Conservation (phyloP, 2,113 vertebrate species). For the Nestor notabilis region DNA sequence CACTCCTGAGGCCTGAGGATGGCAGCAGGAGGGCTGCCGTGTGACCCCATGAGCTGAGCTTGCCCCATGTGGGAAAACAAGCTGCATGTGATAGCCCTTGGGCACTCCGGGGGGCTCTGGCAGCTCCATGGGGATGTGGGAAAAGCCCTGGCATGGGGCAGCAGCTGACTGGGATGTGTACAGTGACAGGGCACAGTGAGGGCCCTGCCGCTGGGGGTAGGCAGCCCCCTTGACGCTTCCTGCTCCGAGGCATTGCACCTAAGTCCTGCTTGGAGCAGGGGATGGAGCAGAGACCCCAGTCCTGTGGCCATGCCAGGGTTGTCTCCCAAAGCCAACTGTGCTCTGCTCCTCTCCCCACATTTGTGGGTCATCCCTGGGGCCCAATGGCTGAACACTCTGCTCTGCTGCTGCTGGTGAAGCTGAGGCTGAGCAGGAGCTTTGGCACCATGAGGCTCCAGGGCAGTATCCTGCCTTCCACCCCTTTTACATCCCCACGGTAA, state of each 20-base stretch:
- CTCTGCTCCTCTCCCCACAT: neutral
- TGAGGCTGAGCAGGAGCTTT: neutral
- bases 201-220: rapidly evolving
- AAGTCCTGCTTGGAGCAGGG: neutral
- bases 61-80: neutral
- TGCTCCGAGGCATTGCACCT: neutral
- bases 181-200: neutral
- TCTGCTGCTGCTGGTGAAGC: neutral
- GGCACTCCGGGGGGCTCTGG: neutral
- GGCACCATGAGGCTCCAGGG: neutral
- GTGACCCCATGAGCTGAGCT: neutral
- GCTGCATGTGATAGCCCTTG: rapidly evolving
- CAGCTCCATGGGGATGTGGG: rapidly evolving
- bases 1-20: neutral
- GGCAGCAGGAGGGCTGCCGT: neutral
- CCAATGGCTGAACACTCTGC: rapidly evolving
- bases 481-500: neutral
- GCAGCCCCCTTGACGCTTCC: rapidly evolving
- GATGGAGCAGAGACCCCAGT: neutral
- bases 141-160: neutral
- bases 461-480: neutral
- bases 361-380: neutral
- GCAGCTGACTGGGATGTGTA: neutral
- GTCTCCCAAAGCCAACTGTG: neutral
- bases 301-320: neutral